Evolutionary conservation across 2,113 vertebrate genomes (phyloP), one percentile per base, ranked within the genome.

Genomic region (Sprattus sprattus): DNA sequence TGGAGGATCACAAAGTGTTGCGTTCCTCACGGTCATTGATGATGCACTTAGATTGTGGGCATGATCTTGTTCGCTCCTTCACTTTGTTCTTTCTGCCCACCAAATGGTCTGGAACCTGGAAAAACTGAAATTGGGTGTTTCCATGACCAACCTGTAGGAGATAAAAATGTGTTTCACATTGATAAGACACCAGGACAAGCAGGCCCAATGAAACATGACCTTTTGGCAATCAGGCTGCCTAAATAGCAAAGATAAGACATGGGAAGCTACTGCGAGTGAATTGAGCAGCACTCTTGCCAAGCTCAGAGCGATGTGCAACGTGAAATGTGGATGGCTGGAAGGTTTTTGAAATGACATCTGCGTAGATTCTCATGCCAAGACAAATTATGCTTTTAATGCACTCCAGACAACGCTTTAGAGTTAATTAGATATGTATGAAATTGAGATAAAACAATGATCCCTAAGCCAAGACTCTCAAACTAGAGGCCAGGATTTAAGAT

Each of bases 101-200:
- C 13, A 71, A 71, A 71, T 32, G 28, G 28, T 32, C 6, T 4
- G 11, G 10, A 78, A 78, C 28, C 11, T 78, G 11, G 28, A 1
- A 32, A 78, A 78, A 39, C 28, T 75, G 25, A 75, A 75, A 39
- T 39, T 39, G 39, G 39, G 39, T 39, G 39, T 39, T 39, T 39
- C 39, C 39, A 39, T 39, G 39, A 39, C 39, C 39, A 39, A 78
- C 25, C 28, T 78, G 25, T 75, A 32, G 50, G 22, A 52, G 22
- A 7, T 25, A 52, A 81, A 88, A 45, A 8, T 44, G n/a, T 39
- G 83, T 82, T 75, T 64, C 80, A 80, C 71, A 82, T 39, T 46
- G 25, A 83, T 86, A 89, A 89, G 87, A 84, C 71, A 78, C 45
- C 20, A 83, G 84, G 83, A 45, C 80, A 80, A 32, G 9, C 75